Conservation (phyloP, 2,888 invertebrate genomes). For the Eugnorisma glareosa region DNA sequence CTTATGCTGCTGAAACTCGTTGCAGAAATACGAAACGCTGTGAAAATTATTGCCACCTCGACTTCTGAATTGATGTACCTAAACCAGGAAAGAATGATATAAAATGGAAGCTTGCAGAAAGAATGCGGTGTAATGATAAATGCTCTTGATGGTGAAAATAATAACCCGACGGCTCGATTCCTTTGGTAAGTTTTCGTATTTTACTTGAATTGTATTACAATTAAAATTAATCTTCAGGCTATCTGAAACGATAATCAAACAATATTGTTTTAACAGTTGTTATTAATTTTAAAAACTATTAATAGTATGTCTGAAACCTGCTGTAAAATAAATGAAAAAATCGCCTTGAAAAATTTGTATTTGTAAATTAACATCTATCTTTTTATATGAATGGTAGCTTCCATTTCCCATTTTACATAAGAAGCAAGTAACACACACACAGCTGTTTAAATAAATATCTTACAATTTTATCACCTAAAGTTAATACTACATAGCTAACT, state of each 20-base stretch:
- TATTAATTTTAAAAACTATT: neutral
- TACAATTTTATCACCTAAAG: conserved; percentile 1
- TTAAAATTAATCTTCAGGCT: neutral
- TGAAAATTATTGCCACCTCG: neutral
- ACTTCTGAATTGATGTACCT: neutral
- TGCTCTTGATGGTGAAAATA: neutral
- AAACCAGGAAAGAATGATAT: neutral
- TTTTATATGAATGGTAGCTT: neutral
- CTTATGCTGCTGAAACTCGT: neutral
- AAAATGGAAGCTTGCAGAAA: neutral
- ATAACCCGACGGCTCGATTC: neutral
- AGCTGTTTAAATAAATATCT: conserved; percentile 21
- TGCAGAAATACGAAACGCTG: neutral
- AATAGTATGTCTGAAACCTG: neutral
- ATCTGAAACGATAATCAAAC: neutral
- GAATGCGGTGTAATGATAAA: neutral
- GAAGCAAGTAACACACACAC: conserved; percentile 17
- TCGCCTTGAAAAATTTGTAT: neutral
- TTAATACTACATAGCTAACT: conserved; percentile 2
- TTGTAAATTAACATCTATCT: conserved; percentile 4
- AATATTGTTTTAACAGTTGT: conserved; percentile 25
- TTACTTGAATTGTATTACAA: neutral
- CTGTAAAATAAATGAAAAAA: conserved; percentile 13
- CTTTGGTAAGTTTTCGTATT: neutral
- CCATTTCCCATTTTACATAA: conserved; percentile 3